Evolutionary conservation across 2,888 invertebrate species (phyloP).

Genomic region (Eupsilia transversa): DNA sequence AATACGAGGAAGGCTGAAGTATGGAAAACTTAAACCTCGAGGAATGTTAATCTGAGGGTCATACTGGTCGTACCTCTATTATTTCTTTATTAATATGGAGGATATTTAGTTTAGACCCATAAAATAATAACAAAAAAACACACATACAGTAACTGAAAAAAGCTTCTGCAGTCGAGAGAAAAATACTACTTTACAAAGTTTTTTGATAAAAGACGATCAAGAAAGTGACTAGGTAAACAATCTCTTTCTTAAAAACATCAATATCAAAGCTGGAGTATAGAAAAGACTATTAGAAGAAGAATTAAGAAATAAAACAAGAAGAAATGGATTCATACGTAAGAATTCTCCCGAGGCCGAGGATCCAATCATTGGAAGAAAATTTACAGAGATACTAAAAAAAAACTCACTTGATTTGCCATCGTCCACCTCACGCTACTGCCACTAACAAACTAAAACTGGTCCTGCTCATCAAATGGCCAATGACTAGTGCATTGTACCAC

Average conservation of each 20-base stretch:
- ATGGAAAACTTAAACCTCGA: not conserved
- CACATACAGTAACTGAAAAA: not conserved
- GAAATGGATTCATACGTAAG: not conserved
- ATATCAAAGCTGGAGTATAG: not conserved
- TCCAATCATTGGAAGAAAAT: not conserved
- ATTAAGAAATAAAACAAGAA: not conserved
- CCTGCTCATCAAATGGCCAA: slow-evolving; percentile 43
- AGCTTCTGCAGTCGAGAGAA: not conserved
- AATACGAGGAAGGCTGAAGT: not conserved
- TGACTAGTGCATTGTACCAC: slow-evolving; percentile 55
- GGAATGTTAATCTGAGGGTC: not conserved
- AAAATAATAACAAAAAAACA: not conserved
- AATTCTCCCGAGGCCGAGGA: no score
- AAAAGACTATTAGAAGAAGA: not conserved
- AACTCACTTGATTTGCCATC: slow-evolving; percentile 53
- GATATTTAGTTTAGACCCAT: not conserved
- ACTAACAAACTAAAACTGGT: slow-evolving; percentile 42
- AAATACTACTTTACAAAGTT: not conserved
- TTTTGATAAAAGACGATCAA: not conserved
- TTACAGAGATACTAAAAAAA: not conserved
- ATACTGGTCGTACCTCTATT: not conserved
- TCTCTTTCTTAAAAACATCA: not conserved
- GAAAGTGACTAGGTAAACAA: not conserved
- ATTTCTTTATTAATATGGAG: not conserved
- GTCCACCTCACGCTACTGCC: slow-evolving; percentile 13